phyloP scores from a whole-genome alignment of 2,797 vertebrate species.

The Perodicticus potto region DNA sequence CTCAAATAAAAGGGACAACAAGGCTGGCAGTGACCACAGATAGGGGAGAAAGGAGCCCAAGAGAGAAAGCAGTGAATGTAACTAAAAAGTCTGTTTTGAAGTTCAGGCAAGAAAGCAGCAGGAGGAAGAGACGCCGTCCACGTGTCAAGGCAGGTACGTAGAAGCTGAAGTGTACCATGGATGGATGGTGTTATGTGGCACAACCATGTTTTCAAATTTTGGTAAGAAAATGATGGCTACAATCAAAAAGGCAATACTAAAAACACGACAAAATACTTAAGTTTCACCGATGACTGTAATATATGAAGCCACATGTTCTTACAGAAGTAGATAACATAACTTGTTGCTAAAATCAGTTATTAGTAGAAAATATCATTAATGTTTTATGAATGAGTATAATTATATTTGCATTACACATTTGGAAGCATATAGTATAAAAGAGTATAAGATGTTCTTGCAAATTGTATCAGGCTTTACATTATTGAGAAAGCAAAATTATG shows the following conservation, averaged over 20 bases:
- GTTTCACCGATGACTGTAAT: not conserved
- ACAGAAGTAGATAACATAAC: slow-evolving; percentile 1
- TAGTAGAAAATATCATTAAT: slow-evolving; percentile 46
- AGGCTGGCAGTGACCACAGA: not conserved
- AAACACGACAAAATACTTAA: not conserved
- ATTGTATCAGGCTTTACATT: not conserved
- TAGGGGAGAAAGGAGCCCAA: not conserved
- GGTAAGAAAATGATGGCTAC: not conserved
- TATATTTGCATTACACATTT: slow-evolving; percentile 53
- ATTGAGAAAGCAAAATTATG: slow-evolving; percentile 45
- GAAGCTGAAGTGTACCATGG: not conserved
- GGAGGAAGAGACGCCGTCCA: not conserved
- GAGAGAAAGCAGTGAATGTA: not conserved
- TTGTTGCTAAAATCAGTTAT: slow-evolving; percentile 50
- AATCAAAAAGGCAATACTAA: not conserved
- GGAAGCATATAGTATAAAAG: not conserved
- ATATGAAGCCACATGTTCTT: not conserved
- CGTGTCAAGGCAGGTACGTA: not conserved
- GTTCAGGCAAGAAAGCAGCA: not conserved
- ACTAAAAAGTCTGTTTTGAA: not conserved
- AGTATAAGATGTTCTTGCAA: not conserved
- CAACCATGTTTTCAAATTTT: not conserved
- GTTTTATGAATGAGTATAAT: slow-evolving; percentile 37
- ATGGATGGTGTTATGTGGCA: not conserved
- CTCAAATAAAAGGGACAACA: not conserved